These are phyloP conservation scores for Protomyctophum bolini DNA, from an alignment of 2,113 vertebrate genomes.

Conservation along the genomic window DNA sequence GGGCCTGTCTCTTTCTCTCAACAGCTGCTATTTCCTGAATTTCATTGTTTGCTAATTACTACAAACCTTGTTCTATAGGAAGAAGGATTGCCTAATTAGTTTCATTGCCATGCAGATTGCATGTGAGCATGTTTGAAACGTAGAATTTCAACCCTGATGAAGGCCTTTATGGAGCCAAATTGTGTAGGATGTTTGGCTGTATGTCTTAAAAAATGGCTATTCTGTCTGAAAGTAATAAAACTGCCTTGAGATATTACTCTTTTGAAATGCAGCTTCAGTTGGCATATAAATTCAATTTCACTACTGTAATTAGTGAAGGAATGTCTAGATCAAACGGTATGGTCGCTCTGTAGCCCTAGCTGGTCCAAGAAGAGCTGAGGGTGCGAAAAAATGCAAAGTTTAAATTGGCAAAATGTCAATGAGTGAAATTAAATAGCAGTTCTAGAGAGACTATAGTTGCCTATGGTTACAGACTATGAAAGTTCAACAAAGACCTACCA, in stretches of 20 bases:
- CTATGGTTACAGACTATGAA: no score
- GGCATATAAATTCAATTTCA: slow-evolving; percentile 29
- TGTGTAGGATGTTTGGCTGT: no score
- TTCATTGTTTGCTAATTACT: slow-evolving; percentile 53
- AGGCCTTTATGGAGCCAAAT: no score
- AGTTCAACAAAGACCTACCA: no score
- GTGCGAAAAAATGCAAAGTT: background rate
- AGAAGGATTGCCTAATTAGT: slow-evolving; percentile 20
- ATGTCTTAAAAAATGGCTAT: no score
- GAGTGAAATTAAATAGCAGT: no score
- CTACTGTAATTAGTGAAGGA: slow-evolving; percentile 47
- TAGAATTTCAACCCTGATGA: no score
- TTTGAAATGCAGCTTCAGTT: no score
- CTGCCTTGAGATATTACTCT: no score
- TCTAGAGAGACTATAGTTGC: no score
- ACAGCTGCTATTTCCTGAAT: slow-evolving; percentile 42
- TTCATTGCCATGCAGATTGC: slow-evolving; percentile 4
- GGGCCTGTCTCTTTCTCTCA: slow-evolving; percentile 33
- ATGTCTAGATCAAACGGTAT: slow-evolving; percentile 36
- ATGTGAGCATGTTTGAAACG: no score
- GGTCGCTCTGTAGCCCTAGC: slow-evolving; percentile 2
- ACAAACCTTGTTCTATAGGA: slow-evolving; percentile 51
- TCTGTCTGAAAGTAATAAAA: no score
- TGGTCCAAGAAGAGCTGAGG: background rate
- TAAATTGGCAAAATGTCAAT: slow-evolving; percentile 7